phyloP scores from a whole-genome alignment of 2,113 vertebrate genomes.

The Piprites chloris region DNA sequence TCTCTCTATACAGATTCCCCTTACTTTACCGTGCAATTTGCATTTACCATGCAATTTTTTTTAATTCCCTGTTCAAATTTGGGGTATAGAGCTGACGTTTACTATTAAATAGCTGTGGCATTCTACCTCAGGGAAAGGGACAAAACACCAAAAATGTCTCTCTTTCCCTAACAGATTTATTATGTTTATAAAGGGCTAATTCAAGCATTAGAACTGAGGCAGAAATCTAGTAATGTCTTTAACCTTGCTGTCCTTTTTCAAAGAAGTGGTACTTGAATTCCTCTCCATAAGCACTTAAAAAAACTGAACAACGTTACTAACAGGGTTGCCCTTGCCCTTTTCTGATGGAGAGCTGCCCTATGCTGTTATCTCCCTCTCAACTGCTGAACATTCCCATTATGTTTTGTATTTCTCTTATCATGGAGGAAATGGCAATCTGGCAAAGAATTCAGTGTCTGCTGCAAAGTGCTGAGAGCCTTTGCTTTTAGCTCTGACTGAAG shows the following conservation, averaged over 20 bases:
- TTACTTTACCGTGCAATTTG: background rate
- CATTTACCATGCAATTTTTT: background rate
- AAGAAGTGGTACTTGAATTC: background rate
- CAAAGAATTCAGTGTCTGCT: background rate
- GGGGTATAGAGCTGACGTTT: background rate
- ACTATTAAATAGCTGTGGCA: background rate
- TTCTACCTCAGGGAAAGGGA: background rate
- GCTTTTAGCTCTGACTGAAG: conserved; percentile 6
- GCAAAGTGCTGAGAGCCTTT: background rate
- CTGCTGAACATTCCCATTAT: conserved; percentile 10
- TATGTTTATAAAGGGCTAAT: conserved; percentile 9
- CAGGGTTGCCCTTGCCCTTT: background rate
- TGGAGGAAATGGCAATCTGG: background rate
- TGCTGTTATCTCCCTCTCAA: background rate
- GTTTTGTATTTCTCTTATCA: conserved; percentile 5
- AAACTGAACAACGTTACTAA: background rate
- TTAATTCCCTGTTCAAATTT: background rate
- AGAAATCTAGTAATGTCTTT: background rate
- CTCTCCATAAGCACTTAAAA: conserved; percentile 10
- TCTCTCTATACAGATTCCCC: background rate
- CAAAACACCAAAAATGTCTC: background rate
- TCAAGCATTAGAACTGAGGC: background rate
- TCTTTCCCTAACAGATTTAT: background rate
- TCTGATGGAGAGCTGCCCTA: background rate
- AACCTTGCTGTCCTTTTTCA: background rate